phyloP scores from a whole-genome alignment of 2,888 invertebrate genomes.

The Sepiola atlantica region DNA sequence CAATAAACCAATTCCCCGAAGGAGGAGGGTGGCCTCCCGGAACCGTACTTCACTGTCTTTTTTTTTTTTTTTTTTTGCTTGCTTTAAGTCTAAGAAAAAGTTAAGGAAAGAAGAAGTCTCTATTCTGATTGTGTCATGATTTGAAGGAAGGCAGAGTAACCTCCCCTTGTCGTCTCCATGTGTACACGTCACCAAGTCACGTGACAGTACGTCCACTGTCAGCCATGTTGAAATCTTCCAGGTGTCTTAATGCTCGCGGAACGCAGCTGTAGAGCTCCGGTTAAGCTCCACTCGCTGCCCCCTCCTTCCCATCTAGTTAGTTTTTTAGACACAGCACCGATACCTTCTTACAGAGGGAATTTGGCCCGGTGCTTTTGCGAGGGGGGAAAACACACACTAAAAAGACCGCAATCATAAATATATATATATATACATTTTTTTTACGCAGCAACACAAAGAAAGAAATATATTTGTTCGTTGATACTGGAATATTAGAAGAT shows the following conservation, averaged over 20 bases:
- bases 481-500: not conserved
- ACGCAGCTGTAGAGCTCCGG: conserved; percentile 40
- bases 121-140: not conserved
- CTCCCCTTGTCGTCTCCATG: conserved; percentile 23
- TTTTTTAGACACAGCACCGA: conserved; percentile 51
- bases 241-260: conserved; percentile 44
- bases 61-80: not conserved
- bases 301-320: conserved; percentile 49
- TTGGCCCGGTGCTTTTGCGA: conserved; percentile 42
- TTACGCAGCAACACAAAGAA: conserved; percentile 40
- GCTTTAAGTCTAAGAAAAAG: not conserved
- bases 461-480: not conserved
- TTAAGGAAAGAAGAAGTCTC: not conserved
- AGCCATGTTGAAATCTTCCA: conserved; percentile 66
- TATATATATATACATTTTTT: conserved; percentile 35
- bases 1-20: not conserved
- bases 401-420: conserved; percentile 39
- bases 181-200: conserved; percentile 70
- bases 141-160: conserved; percentile 21
- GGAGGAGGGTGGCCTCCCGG: too few species aligned
- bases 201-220: conserved; percentile 63
- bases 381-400: not conserved
- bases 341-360: conserved; percentile 49
- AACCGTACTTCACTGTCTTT: not conserved
- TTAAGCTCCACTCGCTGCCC: conserved; percentile 35